These are phyloP conservation scores for Telenomus remus DNA, from an alignment of 1,140 invertebrate genomes.

Conservation along the genomic window DNA sequence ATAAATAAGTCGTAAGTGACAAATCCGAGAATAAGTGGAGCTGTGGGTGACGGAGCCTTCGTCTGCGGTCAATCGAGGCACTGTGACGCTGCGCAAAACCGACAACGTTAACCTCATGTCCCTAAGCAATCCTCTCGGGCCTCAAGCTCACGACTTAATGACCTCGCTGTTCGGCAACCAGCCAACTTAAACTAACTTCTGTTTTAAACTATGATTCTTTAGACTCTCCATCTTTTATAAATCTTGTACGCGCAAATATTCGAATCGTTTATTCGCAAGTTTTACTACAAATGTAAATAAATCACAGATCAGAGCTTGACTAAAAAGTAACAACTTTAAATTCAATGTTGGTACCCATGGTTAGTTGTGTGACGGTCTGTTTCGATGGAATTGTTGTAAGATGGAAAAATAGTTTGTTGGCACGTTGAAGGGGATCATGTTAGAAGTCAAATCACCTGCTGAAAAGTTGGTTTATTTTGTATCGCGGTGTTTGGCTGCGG, in stretches of 20 bases:
- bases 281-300: too few relatives aligned
- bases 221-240: slow-evolving; percentile 12
- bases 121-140: slow-evolving; percentile 42
- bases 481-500: too few relatives aligned
- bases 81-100: slow-evolving; percentile 50
- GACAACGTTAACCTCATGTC: slow-evolving; percentile 55
- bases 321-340: too few relatives aligned
- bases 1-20: slow-evolving; percentile 54
- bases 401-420: too few relatives aligned
- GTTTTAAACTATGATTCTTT: slow-evolving; percentile 35
- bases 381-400: too few relatives aligned
- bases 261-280: slow-evolving; percentile 12
- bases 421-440: too few relatives aligned
- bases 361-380: too few relatives aligned
- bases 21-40: slow-evolving; percentile 46
- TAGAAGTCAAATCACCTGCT: too few relatives aligned
- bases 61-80: slow-evolving; percentile 53
- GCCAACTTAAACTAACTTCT: slow-evolving; percentile 53
- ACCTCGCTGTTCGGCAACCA: slow-evolving; percentile 49
- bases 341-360: too few relatives aligned
- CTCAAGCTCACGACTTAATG: slow-evolving; percentile 58
- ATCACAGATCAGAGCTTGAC: too few relatives aligned
- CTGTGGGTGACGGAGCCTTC: slow-evolving; percentile 12
- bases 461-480: too few relatives aligned
- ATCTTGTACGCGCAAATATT: slow-evolving; percentile 21